Percentiles rank a stretch among this genome's conserved stretches.
Evolutionary conservation across 2,113 vertebrate species (phyloP).

Genomic region (Nibea albiflora): DNA sequence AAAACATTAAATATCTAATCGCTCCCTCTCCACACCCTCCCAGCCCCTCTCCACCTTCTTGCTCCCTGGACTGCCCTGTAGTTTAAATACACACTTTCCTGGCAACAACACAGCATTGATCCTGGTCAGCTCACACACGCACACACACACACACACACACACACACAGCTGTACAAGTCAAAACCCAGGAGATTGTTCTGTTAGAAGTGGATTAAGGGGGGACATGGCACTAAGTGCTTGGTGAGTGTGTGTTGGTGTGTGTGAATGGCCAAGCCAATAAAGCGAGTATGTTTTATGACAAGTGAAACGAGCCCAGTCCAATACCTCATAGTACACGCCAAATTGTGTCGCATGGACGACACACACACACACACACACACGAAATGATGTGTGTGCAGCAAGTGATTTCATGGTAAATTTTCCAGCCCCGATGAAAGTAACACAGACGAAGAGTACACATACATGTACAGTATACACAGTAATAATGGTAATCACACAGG

Average conservation of each 20-base stretch:
- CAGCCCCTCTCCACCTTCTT: slow-evolving; percentile 44
- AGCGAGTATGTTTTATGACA: slow-evolving; percentile 84
- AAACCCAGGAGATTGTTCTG: slow-evolving; percentile 78
- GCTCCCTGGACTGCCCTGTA: slow-evolving; percentile 61
- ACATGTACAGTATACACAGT: background rate
- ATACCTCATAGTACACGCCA: slow-evolving; percentile 80
- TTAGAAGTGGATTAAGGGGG: slow-evolving; percentile 79
- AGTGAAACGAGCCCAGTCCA: slow-evolving; percentile 79
- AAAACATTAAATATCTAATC: slow-evolving; percentile 67
- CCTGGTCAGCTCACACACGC: slow-evolving; percentile 23
- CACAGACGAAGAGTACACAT: slow-evolving; percentile 9
- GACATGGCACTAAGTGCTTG: slow-evolving; percentile 50
- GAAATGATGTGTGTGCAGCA: slow-evolving; percentile 15
- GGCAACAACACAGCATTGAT: slow-evolving; percentile 78
- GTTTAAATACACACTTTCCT: slow-evolving; percentile 79
- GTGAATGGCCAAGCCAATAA: slow-evolving; percentile 74
- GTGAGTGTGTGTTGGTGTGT: background rate
- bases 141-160: background rate
- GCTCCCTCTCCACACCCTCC: slow-evolving; percentile 17
- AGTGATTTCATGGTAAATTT: slow-evolving; percentile 35
- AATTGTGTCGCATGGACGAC: slow-evolving; percentile 71
- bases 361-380: slow-evolving; percentile 43
- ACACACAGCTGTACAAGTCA: slow-evolving; percentile 36
- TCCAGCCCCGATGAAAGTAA: slow-evolving; percentile 22
- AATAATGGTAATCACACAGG: background rate